phyloP scores from a whole-genome alignment of 1,140 invertebrate genomes.

The Listronotus bonariensis region DNA sequence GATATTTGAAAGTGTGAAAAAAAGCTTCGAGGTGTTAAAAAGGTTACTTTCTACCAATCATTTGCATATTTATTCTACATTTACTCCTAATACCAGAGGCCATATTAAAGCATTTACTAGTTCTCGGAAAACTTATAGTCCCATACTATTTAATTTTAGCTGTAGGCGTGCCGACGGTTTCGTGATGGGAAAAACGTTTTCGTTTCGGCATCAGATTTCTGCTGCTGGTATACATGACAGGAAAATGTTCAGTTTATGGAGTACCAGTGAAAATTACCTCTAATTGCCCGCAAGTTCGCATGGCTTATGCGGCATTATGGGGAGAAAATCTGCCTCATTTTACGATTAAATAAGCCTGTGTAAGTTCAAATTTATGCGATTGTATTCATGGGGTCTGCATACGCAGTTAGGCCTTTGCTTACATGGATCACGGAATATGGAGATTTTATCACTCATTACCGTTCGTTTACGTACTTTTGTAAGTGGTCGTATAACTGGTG shows the following conservation, averaged over 20 bases:
- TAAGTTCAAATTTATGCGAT: constrained; percentile 15
- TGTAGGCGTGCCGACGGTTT: not conserved
- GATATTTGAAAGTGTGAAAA: no score
- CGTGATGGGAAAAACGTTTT: constrained; percentile 32
- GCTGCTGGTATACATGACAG: constrained; percentile 31
- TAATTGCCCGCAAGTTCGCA: constrained; percentile 42
- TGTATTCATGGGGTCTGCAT: not conserved
- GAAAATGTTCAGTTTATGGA: constrained; percentile 43
- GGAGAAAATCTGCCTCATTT: constrained; percentile 12
- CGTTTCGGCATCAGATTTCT: constrained; percentile 14
- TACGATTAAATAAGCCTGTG: not conserved
- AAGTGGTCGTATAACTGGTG: not conserved
- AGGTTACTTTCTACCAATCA: no score
- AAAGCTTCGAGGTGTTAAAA: no score
- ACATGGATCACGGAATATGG: constrained; percentile 18
- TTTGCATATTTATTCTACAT: no score
- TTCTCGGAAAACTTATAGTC: no score
- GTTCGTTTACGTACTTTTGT: not conserved
- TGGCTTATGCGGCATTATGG: constrained; percentile 25
- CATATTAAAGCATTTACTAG: no score
- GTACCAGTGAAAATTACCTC: constrained; percentile 42
- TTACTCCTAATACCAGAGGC: no score
- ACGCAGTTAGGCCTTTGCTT: constrained; percentile 12
- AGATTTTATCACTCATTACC: constrained; percentile 20
- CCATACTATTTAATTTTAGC: no score